Percentiles rank a stretch among this genome's conserved stretches.
Evolutionary conservation across 2,888 invertebrate species (phyloP).

Genomic region (Aelia acuminata): DNA sequence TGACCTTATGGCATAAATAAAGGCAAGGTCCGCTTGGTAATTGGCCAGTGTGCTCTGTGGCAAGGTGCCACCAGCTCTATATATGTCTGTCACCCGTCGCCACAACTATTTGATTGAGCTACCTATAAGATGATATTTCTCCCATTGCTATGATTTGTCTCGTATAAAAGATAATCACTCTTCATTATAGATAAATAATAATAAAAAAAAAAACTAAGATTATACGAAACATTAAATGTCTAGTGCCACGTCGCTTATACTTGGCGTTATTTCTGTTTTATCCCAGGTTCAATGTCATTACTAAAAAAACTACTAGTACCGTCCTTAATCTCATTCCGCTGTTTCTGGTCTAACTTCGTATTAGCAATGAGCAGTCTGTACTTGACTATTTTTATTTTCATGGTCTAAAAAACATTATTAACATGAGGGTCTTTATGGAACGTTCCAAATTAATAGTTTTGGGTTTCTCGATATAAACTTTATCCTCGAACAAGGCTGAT

Average conservation of each 20-base stretch:
- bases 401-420: constrained; percentile 3
- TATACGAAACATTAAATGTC: not conserved
- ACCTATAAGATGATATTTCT: constrained; percentile 36
- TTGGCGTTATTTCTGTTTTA: not conserved
- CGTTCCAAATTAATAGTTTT: not conserved
- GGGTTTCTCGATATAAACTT: not conserved
- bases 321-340: not conserved
- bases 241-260: not conserved
- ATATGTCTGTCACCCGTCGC: constrained; percentile 44
- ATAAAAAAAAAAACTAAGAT: not conserved
- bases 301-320: not conserved
- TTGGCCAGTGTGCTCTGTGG: constrained; percentile 39
- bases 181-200: not conserved
- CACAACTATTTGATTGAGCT: constrained; percentile 51
- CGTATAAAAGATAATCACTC: not conserved
- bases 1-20: constrained; percentile 50
- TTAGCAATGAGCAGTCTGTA: not conserved
- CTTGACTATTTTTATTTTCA: not conserved
- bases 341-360: not conserved
- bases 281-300: constrained; percentile 23
- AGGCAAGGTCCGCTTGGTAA: constrained; percentile 48
- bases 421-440: not conserved
- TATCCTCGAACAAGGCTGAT: not conserved
- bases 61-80: constrained; percentile 40
- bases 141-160: not conserved